Percentiles rank a stretch among this genome's conserved stretches.
Evolutionary conservation across 2,797 vertebrate species (phyloP).

Genomic region (Pyrocephalus nanus): DNA sequence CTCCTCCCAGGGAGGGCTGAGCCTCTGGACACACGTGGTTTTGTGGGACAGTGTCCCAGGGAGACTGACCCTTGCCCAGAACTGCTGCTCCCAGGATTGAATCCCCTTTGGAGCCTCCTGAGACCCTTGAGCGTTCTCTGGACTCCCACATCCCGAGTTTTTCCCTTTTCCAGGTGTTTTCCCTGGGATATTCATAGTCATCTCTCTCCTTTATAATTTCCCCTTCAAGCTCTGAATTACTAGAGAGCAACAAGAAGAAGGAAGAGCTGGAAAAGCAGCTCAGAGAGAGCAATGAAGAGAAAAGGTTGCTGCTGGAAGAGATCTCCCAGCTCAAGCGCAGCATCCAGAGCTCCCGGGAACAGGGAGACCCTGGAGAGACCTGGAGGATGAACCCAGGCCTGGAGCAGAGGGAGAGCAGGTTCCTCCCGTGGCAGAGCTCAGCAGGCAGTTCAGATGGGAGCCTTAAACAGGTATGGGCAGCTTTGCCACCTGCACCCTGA

Average conservation of each 20-base stretch:
- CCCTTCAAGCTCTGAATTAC: constrained; percentile 48
- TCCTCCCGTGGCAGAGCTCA: constrained; percentile 30
- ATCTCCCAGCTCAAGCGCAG: constrained; percentile 42
- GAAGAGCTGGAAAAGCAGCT: constrained; percentile 67
- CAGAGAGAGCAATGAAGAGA: constrained; percentile 52
- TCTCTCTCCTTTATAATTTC: constrained; percentile 38
- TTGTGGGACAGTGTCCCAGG: background rate
- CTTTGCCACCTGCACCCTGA: background rate
- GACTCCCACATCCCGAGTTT: background rate
- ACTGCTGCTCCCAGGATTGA: background rate
- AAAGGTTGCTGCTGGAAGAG: constrained; percentile 50
- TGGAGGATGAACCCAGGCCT: constrained; percentile 54
- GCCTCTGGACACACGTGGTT: background rate
- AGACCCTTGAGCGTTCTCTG: accelerated
- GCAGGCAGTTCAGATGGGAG: constrained; percentile 65
- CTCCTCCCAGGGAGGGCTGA: accelerated
- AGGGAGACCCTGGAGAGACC: constrained; percentile 68
- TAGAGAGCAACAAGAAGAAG: constrained; percentile 64
- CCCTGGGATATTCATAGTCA: background rate
- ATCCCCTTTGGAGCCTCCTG: background rate
- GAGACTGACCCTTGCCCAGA: constrained; percentile 14
- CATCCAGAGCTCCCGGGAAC: background rate
- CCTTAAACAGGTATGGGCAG: constrained; percentile 77
- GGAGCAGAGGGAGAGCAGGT: constrained; percentile 31
- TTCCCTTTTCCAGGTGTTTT: background rate